Percentiles rank a stretch among this genome's conserved stretches.
Evolutionary conservation across 2,888 invertebrate genomes (phyloP).

Genomic region (Petrophora chlorosata): DNA sequence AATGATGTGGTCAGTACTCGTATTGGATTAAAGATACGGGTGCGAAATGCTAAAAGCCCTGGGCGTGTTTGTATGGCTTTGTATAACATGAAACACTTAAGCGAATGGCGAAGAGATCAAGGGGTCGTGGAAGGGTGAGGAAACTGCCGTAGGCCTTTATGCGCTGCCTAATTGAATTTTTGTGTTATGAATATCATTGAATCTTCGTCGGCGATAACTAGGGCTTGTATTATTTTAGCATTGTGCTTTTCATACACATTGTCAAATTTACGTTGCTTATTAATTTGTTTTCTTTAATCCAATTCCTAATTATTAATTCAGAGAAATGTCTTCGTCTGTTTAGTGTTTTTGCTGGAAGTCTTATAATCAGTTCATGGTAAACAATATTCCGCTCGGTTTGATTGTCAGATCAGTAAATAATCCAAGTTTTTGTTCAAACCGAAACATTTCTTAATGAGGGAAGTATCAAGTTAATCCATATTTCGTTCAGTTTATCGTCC

Average conservation of each 20-base stretch:
- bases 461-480: conserved; percentile 16
- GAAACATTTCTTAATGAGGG: conserved; percentile 2
- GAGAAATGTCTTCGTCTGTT: too few species aligned
- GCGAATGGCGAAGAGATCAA: conserved; percentile 55
- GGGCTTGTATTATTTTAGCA: background rate
- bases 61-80: conserved; percentile 71
- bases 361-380: too few species aligned
- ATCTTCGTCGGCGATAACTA: background rate
- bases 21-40: conserved; percentile 74
- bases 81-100: conserved; percentile 73
- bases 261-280: background rate
- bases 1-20: conserved; percentile 81
- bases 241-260: background rate
- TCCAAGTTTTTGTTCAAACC: background rate
- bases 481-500: conserved; percentile 20
- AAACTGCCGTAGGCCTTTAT: conserved; percentile 47
- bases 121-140: conserved; percentile 45
- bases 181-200: conserved; percentile 43
- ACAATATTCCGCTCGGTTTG: too few species aligned
- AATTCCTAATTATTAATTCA: too few species aligned
- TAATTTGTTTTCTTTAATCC: too few species aligned
- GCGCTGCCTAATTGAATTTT: conserved; percentile 52
- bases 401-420: background rate
- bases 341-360: too few species aligned
- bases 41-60: conserved; percentile 75